Evolutionary conservation across 2,888 invertebrate genomes (phyloP), one percentile per base, ranked within the genome.

Genomic region (Tribolium freemani): DNA sequence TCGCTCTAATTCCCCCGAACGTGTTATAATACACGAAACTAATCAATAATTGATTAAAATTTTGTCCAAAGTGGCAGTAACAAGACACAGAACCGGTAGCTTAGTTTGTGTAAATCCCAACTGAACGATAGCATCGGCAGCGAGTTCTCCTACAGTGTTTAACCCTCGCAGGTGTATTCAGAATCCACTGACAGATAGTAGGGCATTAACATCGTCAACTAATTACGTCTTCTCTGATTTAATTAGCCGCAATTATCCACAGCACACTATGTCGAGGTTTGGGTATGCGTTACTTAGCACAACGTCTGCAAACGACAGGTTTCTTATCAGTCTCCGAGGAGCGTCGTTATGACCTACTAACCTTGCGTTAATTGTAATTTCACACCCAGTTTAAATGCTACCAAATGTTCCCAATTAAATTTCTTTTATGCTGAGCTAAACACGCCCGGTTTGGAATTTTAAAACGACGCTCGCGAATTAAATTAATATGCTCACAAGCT

Each of bases 161-260:
- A 77, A 76, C 75, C 74, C 72, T 67, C 77, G 75, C 77, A 76
- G 76, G 76, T 78, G 77, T 78, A 77, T 78, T 79, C 76, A 75
- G 68, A 66, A 61, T 66, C 73, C 70, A 69, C 72, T 79, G 79
- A 80, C 78, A 77, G 75, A 79, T 79, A 79, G 75, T 77, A 77
- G 68, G 76, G 75, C 77, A 79, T 80, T 79, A 79, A 73, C 77
- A 78, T 77, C 78, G 73, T 77, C 78, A 75, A 74, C 79, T 80
- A 80, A 81, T 80, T 79, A 76, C 81, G 70, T 75, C 78, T 78
- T 74, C 75, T 78, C 77, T 76, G 78, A 79, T 81, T 79, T 81
- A 81, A 81, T 81, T 79, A 81, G 77, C 74, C 76, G 77, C 78
- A 81, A 80, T 81, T 80, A 81, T 81, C 79, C 74, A 69, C 73